Base-by-base conservation (phyloP, 2,113 vertebrate genomes). In the Hipposideros armiger region DNA sequence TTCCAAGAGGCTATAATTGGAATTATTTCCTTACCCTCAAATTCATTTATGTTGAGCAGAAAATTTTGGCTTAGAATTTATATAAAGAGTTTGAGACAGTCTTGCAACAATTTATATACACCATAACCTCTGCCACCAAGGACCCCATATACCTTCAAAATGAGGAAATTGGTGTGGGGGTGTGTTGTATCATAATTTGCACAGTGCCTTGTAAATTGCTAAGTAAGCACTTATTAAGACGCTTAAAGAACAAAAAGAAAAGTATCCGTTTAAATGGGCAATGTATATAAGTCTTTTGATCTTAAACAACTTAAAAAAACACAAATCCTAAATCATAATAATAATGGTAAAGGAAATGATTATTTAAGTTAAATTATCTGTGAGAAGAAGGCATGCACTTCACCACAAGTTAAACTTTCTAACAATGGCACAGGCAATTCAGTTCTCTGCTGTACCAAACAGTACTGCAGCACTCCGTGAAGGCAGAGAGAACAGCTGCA, bases 401-500 rank as follows among this genome's bases (percentile, higher is more conserved):
- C 17, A 42, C 30, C 72, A 3, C 36, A 83, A 72, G 16, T 16
- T 69, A 84, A 82, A 20, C 64, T 76, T 42, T 26, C 54, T 40
- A 40, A 87, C 64, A 87, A 62, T 19, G 52, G 58, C 20, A 32
- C 40, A 60, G 17, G 80, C 42, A 64, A n/a, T 47, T 95, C 89
- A 19, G 14, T 24, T 95, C 89, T 96, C 76, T 87, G 64, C 64
- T 94, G 67, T 95, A 97, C 97, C 84, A 95, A 95, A 80, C 30
- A 96, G 87, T 70, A 80, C 90, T 92, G 87, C 60, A 96, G 70
- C n/a, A 20, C 81, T 93, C 80, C 1, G 22, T 64, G 95, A 96
- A 91, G 54, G 87, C 16, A 95, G 97, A 64, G 54, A 90, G 76
- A 70, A 62, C 95, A 76, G 70, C 80, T 94, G 80, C 97, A 98